Evolutionary conservation across 35 echinoderm and acorn worm species (phyloP), one percentile per base, ranked within the genome.

Genomic region (Lytechinus variegatus): DNA sequence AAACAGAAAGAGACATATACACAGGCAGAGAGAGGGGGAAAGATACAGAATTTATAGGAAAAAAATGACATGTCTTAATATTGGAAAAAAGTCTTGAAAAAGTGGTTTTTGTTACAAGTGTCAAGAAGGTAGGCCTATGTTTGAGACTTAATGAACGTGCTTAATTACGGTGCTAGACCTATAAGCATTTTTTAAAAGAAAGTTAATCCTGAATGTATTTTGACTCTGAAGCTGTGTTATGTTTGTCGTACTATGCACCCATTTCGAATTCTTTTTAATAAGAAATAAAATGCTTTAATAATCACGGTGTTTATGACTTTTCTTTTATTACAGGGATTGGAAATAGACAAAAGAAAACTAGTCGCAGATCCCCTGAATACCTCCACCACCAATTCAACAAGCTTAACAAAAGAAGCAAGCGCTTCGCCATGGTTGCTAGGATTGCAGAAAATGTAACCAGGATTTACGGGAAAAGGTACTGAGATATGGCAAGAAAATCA

Each of bases 361-460:
- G 2, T 24, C 66, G 66, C 66, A 44, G 92, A 93, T 53, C 92
- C 28, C 96, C 96, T 24, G 87, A 96, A 14, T 55, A 95, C 54
- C 86, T 96, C 9, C 87, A 71, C 14, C 94, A 95, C 51, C 52
- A 86, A 27, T 96, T 96, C 55, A 92, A 94, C 28, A 91, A 90
- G 19, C 89, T 94, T 3, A 87, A 95, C 28, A 72, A 56, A 27
- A 9, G 51, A 52, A 95, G 94, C 9, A 95, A 95, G 29, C 94
- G 54, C 28, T 54, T 96, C 16, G 96, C 94, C 9, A 87, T 71
- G 27, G 96, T 94, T 21, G 96, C 94, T 5, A 71, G 96, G 24
- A 94, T 95, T 54, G 24, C 94, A 13, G 87, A 95, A 33, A 96
- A 96, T 72, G 89, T 96, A 27, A 95, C 93, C 24, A 21, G 52